Base-by-base conservation (phyloP, 2,113 vertebrate species). In the Corythaeola cristata region DNA sequence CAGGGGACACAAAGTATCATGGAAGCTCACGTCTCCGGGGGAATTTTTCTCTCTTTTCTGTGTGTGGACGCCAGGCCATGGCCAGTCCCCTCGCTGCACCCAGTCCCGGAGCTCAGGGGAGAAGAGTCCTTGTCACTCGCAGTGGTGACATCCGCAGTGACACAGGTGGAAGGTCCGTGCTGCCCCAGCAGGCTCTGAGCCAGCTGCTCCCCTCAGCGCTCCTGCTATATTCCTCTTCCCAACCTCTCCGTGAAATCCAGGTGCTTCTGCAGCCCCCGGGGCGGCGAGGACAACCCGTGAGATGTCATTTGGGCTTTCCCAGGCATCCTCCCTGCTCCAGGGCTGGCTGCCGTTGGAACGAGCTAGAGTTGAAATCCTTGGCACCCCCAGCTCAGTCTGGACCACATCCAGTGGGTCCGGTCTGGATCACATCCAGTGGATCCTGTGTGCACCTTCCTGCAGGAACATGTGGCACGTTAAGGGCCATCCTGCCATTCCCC, bases 391-490 rank as follows among this genome's bases (percentile, higher is more conserved):
- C 69, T 52, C 28, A 0, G 11, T 1, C 71, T 1, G 52, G 35
- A 2, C 32, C 44, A 0, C 3, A 2, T 32, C 87, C 39, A 39
- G 39, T 39, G 39, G 39, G n/a, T n/a, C n/a, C n/a, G n/a, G n/a
- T n/a, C n/a, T n/a, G n/a, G n/a, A n/a, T n/a, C n/a, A n/a, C n/a
- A 39, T 39, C 39, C 39, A 9, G 39, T 39, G 2, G 30, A 8
- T 17, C 35, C 71, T 4, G 28, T 1, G 14, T 1, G 19, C 32
- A 37, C 30, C 63, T 30, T 35, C 11, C 7, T 8, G 3, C 9
- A 22, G 1, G 3, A 27, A 6, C 49, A 3, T 5, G n/a, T 15
- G 79, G 60, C 13, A 3, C 2, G 2, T 7, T 0, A 2, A 26
- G 35, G 52, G 30, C 58, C 68, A 3, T 20, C 63, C 62, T 9